Conservation (phyloP, 2,797 vertebrate species). For the Apogon hyalosoma region DNA sequence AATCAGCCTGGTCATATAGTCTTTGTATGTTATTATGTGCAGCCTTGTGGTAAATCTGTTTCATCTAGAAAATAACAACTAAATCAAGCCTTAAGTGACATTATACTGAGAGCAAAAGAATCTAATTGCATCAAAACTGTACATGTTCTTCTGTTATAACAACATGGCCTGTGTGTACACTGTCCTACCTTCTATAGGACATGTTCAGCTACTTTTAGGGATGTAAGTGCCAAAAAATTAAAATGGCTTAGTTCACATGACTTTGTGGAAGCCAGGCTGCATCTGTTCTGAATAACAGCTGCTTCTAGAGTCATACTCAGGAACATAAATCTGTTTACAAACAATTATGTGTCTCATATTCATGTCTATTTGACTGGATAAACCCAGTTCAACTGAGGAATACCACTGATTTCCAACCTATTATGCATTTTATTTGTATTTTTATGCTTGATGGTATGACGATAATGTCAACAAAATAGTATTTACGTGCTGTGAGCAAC, state of each 20-base stretch:
- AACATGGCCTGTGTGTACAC: neutral
- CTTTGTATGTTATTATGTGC: neutral
- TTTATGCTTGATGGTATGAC: neutral
- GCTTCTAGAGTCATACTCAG: conserved; percentile 25
- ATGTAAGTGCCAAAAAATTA: conserved; percentile 9
- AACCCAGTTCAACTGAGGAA: conserved; percentile 18
- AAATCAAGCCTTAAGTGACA: neutral
- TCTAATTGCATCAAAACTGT: too few species aligned
- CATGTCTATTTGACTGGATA: conserved; percentile 11
- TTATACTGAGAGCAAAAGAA: too few species aligned
- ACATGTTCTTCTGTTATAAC: neutral
- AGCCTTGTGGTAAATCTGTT: too few species aligned
- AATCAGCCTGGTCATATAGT: conserved; percentile 6
- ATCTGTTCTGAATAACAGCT: conserved; percentile 26
- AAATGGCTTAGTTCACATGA: conserved; percentile 9
- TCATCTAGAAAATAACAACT: conserved; percentile 3
- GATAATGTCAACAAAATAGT: neutral
- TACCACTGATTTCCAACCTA: neutral
- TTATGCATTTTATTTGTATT: neutral
- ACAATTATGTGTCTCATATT: conserved; percentile 22
- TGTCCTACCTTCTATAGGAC: neutral
- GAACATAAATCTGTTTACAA: conserved; percentile 29
- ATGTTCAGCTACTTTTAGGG: conserved; percentile 11
- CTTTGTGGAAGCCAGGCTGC: conserved; percentile 25
- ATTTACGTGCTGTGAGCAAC: neutral